phyloP scores from a whole-genome alignment of 2,888 invertebrate species.

The Palloptera scutellata region DNA sequence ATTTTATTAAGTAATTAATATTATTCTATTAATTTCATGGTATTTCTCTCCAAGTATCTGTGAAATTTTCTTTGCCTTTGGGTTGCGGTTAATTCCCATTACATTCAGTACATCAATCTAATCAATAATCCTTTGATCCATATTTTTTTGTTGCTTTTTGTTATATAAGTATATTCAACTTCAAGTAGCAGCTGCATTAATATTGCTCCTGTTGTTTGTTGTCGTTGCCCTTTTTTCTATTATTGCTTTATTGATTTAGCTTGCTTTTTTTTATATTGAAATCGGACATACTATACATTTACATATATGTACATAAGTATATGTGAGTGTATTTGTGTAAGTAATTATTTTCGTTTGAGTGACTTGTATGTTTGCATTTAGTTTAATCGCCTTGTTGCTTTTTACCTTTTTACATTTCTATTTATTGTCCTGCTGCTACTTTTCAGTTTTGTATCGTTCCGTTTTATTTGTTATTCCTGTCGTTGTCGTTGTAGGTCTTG shows the following conservation, averaged over 20 bases:
- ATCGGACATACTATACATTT: not conserved
- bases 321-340: slow-evolving; percentile 22
- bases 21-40: too few species aligned
- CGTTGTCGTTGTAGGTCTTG: not conserved
- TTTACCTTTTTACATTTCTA: not conserved
- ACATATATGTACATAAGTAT: not conserved
- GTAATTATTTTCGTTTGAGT: slow-evolving; percentile 6
- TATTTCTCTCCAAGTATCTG: too few species aligned
- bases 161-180: too few species aligned
- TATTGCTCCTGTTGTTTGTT: not conserved
- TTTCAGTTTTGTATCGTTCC: slow-evolving; percentile 22
- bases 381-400: not conserved
- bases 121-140: too few species aligned
- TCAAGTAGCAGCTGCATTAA: too few species aligned
- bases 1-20: too few species aligned
- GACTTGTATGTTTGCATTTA: slow-evolving; percentile 9
- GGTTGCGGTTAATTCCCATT: too few species aligned
- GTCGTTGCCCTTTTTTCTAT: slow-evolving; percentile 18
- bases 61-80: too few species aligned
- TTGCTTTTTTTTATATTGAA: not conserved
- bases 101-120: too few species aligned
- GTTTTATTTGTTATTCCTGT: slow-evolving; percentile 17
- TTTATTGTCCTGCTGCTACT: slow-evolving; percentile 21
- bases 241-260: slow-evolving; percentile 14
- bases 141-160: too few species aligned